phyloP scores from a whole-genome alignment of 2,888 invertebrate genomes.

The Sarcophaga variegata region DNA sequence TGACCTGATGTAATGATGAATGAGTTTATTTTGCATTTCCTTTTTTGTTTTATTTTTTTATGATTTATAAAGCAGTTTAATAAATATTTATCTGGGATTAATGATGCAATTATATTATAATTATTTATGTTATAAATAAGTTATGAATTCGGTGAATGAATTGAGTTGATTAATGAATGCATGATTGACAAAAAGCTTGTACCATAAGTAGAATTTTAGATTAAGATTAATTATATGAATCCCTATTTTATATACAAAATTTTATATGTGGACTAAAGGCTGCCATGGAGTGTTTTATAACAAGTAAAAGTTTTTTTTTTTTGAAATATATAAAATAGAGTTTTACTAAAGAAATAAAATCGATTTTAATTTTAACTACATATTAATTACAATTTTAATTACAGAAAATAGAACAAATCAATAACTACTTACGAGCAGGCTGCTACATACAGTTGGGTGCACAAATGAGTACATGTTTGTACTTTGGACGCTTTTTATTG shows the following conservation, averaged over 20 bases:
- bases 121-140: conserved; percentile 38
- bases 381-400: too few relatives aligned
- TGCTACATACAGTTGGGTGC: too few relatives aligned
- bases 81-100: conserved; percentile 34
- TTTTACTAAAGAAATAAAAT: too few relatives aligned
- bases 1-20: too few relatives aligned
- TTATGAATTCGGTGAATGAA: conserved; percentile 33
- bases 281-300: background rate
- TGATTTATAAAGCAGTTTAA: background rate
- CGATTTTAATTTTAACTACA: too few relatives aligned
- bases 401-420: too few relatives aligned
- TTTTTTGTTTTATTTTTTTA: too few relatives aligned
- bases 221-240: conserved; percentile 51
- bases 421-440: too few relatives aligned
- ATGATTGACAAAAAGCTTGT: conserved; percentile 69
- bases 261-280: background rate
- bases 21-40: too few relatives aligned
- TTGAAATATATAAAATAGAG: too few relatives aligned
- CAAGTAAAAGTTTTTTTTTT: background rate
- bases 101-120: conserved; percentile 48
- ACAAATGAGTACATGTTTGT: too few relatives aligned
- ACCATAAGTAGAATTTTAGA: conserved; percentile 65
- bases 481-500: too few relatives aligned
- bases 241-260: conserved; percentile 5
- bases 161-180: conserved; percentile 41